Base-by-base conservation (phyloP, 1,140 invertebrate genomes). In the Bombus impatiens region DNA sequence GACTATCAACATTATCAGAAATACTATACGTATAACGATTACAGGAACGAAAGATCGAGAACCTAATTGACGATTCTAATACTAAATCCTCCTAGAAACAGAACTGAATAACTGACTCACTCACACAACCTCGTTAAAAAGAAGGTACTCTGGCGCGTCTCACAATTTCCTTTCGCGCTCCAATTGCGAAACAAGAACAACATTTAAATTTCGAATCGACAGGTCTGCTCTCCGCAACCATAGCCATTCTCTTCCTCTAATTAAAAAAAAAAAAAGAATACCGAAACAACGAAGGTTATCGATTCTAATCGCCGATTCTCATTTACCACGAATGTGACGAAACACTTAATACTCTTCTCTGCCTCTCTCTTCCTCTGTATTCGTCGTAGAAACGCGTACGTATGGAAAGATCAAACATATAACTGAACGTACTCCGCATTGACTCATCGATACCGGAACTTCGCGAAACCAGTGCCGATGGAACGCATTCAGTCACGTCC, bases 401-500 rank as follows among this genome's bases (percentile, higher is more conserved):
- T 79, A 67, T 67, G 35, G 1, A 71, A 72, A 35, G 85, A 89
- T 87, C 88, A 78, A n/a, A 53, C 62, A 68, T 85, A 84, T 89
- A 89, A 87, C 84, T 89, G 42, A 89, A 82, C 40, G 62, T 68
- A 67, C 74, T 35, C 62, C 40, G 65, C 10, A 57, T 44, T 90
- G 89, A 89, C 82, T 90, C 88, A 90, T 89, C 89, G 88, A 85
- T 90, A 89, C 89, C 89, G 89, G 89, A 90, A 90, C 89, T 87
- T 79, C 35, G 75, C 78, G 75, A 85, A 87, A 89, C 82, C 77
- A 80, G 88, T 22, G 75, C 70, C 84, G 80, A 47, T 76, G 78
- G 59, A 77, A 68, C 81, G 84, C 86, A 70, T 57, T 78, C 77
- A 88, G 76, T 77, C 78, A 62, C 84, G 87, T 90, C 89, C 89